Base-by-base conservation (phyloP, 1,140 invertebrate species). In the Paramacrobiotus metropolitanus region DNA sequence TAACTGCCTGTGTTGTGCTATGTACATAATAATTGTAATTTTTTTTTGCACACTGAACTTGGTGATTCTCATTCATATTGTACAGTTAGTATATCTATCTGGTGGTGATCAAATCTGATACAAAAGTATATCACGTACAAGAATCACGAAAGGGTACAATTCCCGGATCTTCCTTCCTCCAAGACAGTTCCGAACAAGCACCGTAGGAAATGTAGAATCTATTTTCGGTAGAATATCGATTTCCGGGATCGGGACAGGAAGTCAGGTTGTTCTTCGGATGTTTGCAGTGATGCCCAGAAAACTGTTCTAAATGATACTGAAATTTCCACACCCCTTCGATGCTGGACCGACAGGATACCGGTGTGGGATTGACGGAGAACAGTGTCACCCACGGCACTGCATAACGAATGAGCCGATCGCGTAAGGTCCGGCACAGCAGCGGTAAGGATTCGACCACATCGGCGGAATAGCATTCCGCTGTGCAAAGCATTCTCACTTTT, bases 241-340 rank as follows among this genome's bases (percentile, higher is more conserved):
- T 90, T 62, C 91, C 92, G 31, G 91, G 86, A 18, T 84, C 86
- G 75, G 96, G 92, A 75, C 92, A 97, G 0, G 91, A 93, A 67
- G 80, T 81, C 64, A 97, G 90, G 67, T 84, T 81, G 2, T 85
- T 87, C 72, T 91, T 86, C 1, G 82, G 83, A 72, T 88, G 75
- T 66, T 81, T 80, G 70, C 88, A 93, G 71, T 91, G 87, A 30
- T 88, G 87, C 29, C 86, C 89, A 68, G 90, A 92, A 63, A 86
- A 79, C 69, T 86, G 89, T 63, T 84, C 76, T 73, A 87, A 67
- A 72, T 90, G 87, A 74, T 92, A 92, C 21, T 84, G 83, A 78
- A 93, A 93, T 68, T 89, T 85, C 87, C 87, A 93, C n/a, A n/a
- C 87, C 64, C 89, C 89, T 78, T 92, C 89, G 24, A 93, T 74